Percentiles rank a stretch among this genome's conserved stretches.
Evolutionary conservation across 2,888 invertebrate genomes (phyloP).

Genomic region (Limnephilus marmoratus): DNA sequence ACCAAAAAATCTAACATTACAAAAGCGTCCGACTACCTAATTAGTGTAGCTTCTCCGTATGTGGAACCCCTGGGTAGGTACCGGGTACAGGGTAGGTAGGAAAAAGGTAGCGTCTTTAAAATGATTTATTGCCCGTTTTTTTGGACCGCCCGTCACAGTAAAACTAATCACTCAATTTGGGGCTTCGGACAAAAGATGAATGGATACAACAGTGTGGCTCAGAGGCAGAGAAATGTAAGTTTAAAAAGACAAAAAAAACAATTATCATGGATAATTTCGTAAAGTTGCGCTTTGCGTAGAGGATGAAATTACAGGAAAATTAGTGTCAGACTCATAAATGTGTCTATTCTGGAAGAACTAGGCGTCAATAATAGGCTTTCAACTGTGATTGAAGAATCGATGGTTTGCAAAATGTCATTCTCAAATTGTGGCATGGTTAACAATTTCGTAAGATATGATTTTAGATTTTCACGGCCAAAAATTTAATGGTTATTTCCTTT

Average conservation of each 20-base stretch:
- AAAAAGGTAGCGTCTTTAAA: constrained; percentile 29
- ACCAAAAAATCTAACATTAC: not conserved
- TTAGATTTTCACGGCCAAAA: no score
- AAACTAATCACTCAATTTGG: constrained; percentile 20
- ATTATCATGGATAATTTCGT: no score
- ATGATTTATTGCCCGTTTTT: constrained; percentile 10
- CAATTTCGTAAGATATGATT: no score
- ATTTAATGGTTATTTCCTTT: no score
- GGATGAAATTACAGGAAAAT: no score
- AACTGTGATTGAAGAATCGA: no score
- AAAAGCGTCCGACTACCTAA: not conserved
- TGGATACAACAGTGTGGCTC: not conserved
- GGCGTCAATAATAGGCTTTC: no score
- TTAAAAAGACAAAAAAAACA: not conserved
- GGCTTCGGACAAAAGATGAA: not conserved
- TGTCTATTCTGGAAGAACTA: no score
- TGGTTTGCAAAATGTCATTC: no score
- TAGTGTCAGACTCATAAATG: no score
- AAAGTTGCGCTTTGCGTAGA: no score
- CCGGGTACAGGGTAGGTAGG: not conserved
- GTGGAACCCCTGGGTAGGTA: not conserved
- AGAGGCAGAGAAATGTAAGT: not conserved
- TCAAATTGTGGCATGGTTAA: no score
- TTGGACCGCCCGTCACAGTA: not conserved
- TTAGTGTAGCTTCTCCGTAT: not conserved